These are phyloP conservation scores for Scolanthus callimorphus DNA, from an alignment of 92 coral and sea anemone species.

Conservation along the genomic window DNA sequence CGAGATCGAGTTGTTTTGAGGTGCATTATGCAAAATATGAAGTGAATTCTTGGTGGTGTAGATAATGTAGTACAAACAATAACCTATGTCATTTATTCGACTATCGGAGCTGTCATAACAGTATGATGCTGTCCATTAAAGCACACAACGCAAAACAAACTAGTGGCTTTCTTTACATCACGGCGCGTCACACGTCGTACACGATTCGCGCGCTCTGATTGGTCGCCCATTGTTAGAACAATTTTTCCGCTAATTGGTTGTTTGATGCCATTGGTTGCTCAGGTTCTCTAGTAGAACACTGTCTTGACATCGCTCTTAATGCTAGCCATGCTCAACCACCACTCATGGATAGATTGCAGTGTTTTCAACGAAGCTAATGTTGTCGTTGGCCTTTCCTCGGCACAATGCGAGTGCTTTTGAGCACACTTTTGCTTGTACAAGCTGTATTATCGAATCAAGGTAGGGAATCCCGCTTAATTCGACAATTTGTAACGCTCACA, in stretches of 20 bases:
- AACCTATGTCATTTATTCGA: conserved; percentile 65
- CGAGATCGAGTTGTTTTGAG: not conserved
- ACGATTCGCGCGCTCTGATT: conserved; percentile 61
- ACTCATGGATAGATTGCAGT: conserved; percentile 65
- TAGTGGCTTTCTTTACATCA: conserved; percentile 85
- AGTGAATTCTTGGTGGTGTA: conserved; percentile 41
- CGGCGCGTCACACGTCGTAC: conserved; percentile 82
- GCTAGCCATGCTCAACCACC: conserved; percentile 69
- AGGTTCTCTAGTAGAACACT: conserved; percentile 61
- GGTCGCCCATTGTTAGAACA: conserved; percentile 55
- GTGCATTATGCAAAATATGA: conserved; percentile 46
- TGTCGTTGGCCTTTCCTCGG: conserved; percentile 47
- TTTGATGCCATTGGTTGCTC: conserved; percentile 88
- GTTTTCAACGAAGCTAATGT: conserved; percentile 62
- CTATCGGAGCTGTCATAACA: conserved; percentile 89
- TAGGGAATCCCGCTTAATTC: conserved; percentile 35
- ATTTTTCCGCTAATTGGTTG: conserved; percentile 87
- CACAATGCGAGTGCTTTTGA: conserved; percentile 84
- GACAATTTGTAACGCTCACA: conserved; percentile 16
- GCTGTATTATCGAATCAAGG: conserved; percentile 58
- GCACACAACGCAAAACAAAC: conserved; percentile 92
- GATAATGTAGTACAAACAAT: conserved; percentile 69
- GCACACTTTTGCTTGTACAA: conserved; percentile 74
- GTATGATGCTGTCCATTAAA: conserved; percentile 82
- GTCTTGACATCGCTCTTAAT: conserved; percentile 61